A percentile compares a stretch with the other conserved stretches of the same genome.
Conservation (phyloP, 2,797 vertebrate species). For the Myoxocephalus aenaeus region DNA sequence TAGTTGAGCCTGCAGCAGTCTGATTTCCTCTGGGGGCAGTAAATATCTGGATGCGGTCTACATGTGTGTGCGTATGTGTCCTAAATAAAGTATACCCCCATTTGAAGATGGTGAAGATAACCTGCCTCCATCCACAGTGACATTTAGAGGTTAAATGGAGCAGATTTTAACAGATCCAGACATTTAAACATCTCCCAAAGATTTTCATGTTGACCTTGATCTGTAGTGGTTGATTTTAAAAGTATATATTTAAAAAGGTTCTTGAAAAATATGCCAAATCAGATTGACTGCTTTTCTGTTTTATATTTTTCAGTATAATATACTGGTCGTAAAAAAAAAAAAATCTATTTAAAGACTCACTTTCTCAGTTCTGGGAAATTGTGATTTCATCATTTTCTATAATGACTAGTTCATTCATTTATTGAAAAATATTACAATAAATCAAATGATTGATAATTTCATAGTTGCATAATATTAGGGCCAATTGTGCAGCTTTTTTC, state of each 20-base stretch:
- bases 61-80: conserved; percentile 30
- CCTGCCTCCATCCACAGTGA: conserved; percentile 40
- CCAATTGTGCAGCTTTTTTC: neutral
- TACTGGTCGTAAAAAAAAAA: neutral
- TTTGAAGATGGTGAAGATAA: conserved; percentile 22
- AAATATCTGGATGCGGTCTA: conserved; percentile 38
- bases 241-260: too few relatives aligned
- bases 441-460: neutral
- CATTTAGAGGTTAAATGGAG: conserved; percentile 51
- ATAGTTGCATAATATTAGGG: neutral
- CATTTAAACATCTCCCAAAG: neutral
- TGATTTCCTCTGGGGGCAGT: conserved; percentile 64
- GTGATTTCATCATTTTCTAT: too few relatives aligned
- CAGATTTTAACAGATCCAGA: conserved; percentile 11
- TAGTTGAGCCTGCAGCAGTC: conserved; percentile 49
- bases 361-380: neutral
- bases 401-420: too few relatives aligned
- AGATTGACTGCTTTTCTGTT: neutral
- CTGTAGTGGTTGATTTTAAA: neutral
- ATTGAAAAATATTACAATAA: neutral
- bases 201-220: neutral
- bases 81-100: conserved; percentile 35
- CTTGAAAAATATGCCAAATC: neutral
- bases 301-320: neutral
- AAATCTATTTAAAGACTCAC: neutral